Base-by-base conservation (phyloP, 2,888 invertebrate genomes). In the Perizoma flavofasciatum region DNA sequence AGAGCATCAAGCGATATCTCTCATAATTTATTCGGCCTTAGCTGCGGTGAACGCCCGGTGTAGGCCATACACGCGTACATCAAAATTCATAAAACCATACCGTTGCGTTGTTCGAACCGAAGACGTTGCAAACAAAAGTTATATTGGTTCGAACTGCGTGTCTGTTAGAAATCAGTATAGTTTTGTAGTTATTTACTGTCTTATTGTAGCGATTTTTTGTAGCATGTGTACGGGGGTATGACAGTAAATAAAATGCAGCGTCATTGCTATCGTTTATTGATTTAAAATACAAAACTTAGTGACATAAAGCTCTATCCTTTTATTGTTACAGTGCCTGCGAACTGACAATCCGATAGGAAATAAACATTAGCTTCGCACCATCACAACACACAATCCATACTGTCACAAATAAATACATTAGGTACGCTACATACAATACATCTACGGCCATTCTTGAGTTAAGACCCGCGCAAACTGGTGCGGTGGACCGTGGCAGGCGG, bases 201-300 rank as follows among this genome's bases (percentile, higher is more conserved):
- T 22, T 22, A 22, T 22, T 3, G 22, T 22, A 22, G 22, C 22
- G 22, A 22, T 22, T 22, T 22, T 22, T 22, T 3, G 22, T 22
- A 22, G 22, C 22, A 3, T 22, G 22, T 22, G 22, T 22, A 22
- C 22, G 22, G 22, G 22, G 22, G 22, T 22, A 22, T 22, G 22
- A 22, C 22, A 22, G 53, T 46, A 73, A 79, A 78, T 78, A 76
- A 81, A 80, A 81, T 71, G 70, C 76, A 68, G 72, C 61, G 67
- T 90, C 88, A 86, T 89, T 90, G 89, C 92, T 92, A 92, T 92
- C 89, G 89, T 92, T 92, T 92, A 92, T 91, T 92, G 91, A 90
- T 92, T 92, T 92, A 92, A 92, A 92, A 92, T 92, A 92, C 92
- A 92, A 92, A 92, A 92, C 91, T 91, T 92, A 92, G 91, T 92